Evolutionary conservation across 2,797 vertebrate species (phyloP), one percentile per base, ranked within the genome.

Genomic region (Brotula barbata): DNA sequence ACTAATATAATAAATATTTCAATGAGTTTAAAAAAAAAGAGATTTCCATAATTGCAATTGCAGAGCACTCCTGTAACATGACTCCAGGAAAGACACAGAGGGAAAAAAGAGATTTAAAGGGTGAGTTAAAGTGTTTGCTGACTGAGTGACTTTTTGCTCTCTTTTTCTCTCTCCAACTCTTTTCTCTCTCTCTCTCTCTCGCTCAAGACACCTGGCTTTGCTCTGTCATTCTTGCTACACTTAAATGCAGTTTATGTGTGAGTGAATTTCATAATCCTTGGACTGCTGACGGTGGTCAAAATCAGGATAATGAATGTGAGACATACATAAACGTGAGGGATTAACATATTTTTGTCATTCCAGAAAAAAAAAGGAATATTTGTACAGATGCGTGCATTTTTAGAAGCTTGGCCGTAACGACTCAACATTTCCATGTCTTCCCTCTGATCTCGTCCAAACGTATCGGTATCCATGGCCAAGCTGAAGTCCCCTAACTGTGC

Each of bases 61-160:
- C 75, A 89, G 77, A 78, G 61, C 59, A 45, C 60, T 59, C 58
- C 65, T 84, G 75, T 81, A 88, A 84, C 58, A 41, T 1, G 58
- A 86, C 48, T 62, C 77, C 22, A 0, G 33, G 34, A 78, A 68
- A 21, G 16, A 70, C 17, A 1, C 48, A 73, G 68, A 67, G 73
- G 59, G 25, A 59, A 70, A 47, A 60, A 48, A 45, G 72, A 83
- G 81, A 87, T 85, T 87, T 85, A 85, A 79, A 82, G 77, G 65
- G 77, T 80, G 87, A 77, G 57, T 72, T 73, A 67, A 85, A 75
- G 57, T 76, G 67, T 55, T 42, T 80, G 77, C 75, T 85, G 69
- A 83, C 75, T 70, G 53, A 22, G 20, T 66, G 64, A 68, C 61
- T 74, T 77, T 58, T 60, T 54, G 28, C 71, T 65, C 56, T 39